A percentile compares a stretch with the other conserved stretches of the same genome.
phyloP scores from a whole-genome alignment of 1,140 invertebrate species.

The Meloidogyne hapla region DNA sequence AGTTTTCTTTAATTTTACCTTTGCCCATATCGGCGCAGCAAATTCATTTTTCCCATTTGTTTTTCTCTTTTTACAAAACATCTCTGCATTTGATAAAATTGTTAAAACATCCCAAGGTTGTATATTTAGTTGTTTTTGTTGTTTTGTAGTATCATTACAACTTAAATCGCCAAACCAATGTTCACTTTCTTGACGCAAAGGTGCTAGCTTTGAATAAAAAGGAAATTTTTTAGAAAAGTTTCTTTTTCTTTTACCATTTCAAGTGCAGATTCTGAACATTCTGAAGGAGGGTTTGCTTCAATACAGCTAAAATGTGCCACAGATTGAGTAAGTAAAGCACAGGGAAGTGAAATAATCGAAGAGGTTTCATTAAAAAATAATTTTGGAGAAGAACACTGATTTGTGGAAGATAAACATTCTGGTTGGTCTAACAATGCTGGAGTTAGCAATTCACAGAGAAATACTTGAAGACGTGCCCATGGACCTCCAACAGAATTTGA shows the following conservation, averaged over 20 bases:
- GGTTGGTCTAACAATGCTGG: slow-evolving; percentile 55
- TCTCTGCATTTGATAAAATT: slow-evolving; percentile 27
- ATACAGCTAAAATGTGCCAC: slow-evolving; percentile 46
- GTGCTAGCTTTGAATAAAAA: slow-evolving; percentile 10
- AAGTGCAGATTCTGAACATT: slow-evolving; percentile 48
- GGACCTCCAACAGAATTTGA: background rate
- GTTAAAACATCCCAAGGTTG: slow-evolving; percentile 19
- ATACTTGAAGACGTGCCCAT: slow-evolving; percentile 49
- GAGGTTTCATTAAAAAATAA: slow-evolving; percentile 1
- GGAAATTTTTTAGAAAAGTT: background rate
- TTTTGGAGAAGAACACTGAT: background rate
- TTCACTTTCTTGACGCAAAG: slow-evolving; percentile 49
- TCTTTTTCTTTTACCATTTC: slow-evolving; percentile 42
- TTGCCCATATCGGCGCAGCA: background rate
- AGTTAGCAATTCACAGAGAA: slow-evolving; percentile 57
- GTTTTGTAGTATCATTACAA: slow-evolving; percentile 30
- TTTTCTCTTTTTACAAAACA: slow-evolving; percentile 25
- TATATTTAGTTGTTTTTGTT: slow-evolving; percentile 20
- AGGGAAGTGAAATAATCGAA: background rate
- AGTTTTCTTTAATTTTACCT: background rate
- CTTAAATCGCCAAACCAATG: slow-evolving; percentile 50
- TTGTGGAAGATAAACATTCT: slow-evolving; percentile 16
- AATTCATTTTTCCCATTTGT: background rate
- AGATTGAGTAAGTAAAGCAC: slow-evolving; percentile 26
- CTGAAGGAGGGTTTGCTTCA: slow-evolving; percentile 28